Evolutionary conservation across 2,888 invertebrate species (phyloP).

Genomic region (Marronus borbonicus): DNA sequence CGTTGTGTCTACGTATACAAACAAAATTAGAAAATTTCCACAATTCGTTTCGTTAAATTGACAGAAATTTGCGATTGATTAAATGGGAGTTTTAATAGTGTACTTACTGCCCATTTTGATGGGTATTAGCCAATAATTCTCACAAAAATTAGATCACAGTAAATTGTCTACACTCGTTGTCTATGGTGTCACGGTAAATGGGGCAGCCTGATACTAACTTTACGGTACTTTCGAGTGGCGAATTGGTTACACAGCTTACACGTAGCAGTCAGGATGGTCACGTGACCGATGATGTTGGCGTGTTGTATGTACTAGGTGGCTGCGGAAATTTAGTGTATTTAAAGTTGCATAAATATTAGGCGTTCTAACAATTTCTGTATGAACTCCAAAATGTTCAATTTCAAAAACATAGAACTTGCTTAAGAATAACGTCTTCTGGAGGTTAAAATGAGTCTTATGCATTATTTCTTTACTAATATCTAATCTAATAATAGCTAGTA

Average conservation of each 20-base stretch:
- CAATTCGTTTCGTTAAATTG: conserved; percentile 54
- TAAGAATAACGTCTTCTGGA: no score
- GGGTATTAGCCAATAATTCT: conserved; percentile 58
- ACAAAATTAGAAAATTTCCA: conserved; percentile 35
- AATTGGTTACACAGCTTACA: conserved; percentile 69
- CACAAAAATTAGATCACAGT: conserved; percentile 61
- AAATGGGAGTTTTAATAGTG: conserved; percentile 53
- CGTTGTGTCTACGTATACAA: conserved; percentile 59
- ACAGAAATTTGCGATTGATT: conserved; percentile 51
- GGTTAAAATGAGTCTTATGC: no score
- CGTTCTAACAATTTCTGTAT: not conserved
- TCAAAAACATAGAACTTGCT: no score
- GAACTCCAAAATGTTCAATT: no score
- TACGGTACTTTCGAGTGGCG: conserved; percentile 69
- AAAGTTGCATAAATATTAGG: conserved; percentile 16
- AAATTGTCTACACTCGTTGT: conserved; percentile 57
- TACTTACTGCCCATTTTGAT: conserved; percentile 72
- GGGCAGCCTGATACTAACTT: conserved; percentile 59
- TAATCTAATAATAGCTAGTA: no score
- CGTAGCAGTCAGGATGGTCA: conserved; percentile 72
- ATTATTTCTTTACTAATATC: no score
- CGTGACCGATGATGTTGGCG: conserved; percentile 83
- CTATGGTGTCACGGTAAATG: conserved; percentile 62
- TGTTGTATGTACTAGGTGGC: conserved; percentile 10
- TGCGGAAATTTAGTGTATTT: not conserved